Conservation (phyloP, 2,113 vertebrate genomes). For the Panthera tigris region DNA sequence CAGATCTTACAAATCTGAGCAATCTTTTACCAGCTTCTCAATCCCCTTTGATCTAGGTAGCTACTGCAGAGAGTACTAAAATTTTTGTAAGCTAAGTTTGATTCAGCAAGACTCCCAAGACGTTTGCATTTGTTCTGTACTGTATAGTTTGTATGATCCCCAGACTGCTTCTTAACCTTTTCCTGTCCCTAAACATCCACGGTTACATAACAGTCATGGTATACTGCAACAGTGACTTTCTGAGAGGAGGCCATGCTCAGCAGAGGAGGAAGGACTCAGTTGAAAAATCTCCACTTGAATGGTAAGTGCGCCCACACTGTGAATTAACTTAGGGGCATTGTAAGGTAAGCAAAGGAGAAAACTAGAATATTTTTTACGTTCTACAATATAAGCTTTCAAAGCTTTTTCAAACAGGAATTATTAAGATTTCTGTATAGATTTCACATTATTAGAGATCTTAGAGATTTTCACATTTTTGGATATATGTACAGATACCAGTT, state of each 20-base stretch:
- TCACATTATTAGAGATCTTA: neutral
- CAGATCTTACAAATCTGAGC: neutral
- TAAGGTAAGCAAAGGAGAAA: neutral
- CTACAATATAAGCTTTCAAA: neutral
- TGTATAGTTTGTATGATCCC: neutral
- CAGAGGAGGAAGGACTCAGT: neutral
- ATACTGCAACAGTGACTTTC: neutral
- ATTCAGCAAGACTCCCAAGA: neutral
- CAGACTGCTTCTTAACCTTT: neutral
- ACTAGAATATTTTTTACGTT: neutral
- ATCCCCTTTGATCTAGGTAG: neutral
- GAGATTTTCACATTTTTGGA: neutral
- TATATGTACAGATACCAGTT: neutral
- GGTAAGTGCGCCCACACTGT: neutral
- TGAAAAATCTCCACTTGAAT: neutral
- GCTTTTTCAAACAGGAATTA: neutral
- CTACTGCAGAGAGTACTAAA: neutral
- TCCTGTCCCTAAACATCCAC: neutral
- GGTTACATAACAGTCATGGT: neutral
- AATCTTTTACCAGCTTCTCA: neutral
- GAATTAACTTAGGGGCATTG: neutral
- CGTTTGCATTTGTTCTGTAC: neutral
- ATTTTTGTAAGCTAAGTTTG: neutral
- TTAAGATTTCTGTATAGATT: neutral
- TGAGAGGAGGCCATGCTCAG: neutral